Evolutionary conservation across 1,140 invertebrate species (phyloP).

Genomic region (Musca domestica): DNA sequence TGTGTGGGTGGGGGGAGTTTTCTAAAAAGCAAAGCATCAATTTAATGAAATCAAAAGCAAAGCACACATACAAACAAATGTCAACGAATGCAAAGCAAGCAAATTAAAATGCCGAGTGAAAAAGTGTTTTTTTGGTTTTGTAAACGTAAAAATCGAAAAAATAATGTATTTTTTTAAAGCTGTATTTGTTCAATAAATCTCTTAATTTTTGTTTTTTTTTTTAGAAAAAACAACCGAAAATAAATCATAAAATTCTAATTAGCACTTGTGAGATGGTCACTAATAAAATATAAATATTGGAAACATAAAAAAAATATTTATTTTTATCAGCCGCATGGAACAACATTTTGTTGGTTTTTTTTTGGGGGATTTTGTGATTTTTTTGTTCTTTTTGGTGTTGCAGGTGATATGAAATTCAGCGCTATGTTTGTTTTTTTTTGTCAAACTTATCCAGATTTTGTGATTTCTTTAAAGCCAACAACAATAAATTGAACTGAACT

Average conservation of each 20-base stretch:
- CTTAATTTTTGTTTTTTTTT: constrained; percentile 2
- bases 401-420: too few species aligned
- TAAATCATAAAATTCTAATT: constrained; percentile 41
- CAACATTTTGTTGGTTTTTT: too few species aligned
- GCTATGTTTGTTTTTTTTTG: too few species aligned
- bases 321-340: too few species aligned
- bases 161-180: background rate
- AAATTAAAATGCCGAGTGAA: background rate
- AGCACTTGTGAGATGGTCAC: constrained; percentile 56
- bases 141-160: background rate
- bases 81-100: constrained; percentile 25
- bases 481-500: too few species aligned
- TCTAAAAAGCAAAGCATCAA: constrained; percentile 14
- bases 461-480: too few species aligned
- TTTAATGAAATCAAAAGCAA: constrained; percentile 1
- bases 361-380: too few species aligned
- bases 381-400: too few species aligned
- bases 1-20: background rate
- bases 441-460: too few species aligned
- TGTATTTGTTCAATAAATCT: constrained; percentile 5
- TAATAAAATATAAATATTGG: constrained; percentile 20
- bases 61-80: background rate
- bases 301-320: too few species aligned
- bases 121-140: constrained; percentile 4
- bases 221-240: background rate